phyloP scores from a whole-genome alignment of 2,797 vertebrate species.

The Chiroxiphia lanceolata region DNA sequence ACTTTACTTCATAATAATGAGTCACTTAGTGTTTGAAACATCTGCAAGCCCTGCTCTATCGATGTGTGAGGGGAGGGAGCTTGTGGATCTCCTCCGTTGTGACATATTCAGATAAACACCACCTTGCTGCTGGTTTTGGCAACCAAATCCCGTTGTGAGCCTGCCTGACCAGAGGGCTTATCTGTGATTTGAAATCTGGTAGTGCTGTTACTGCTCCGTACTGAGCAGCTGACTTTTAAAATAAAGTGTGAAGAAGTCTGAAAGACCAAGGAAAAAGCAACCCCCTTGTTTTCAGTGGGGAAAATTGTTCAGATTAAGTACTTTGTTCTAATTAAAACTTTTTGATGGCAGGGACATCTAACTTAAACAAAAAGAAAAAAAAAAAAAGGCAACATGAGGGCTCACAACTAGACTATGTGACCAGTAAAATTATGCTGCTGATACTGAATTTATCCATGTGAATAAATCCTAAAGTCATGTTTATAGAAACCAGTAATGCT shows the following conservation, averaged over 20 bases:
- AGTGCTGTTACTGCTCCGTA: background rate
- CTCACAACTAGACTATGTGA: background rate
- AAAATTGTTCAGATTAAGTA: background rate
- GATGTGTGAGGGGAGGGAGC: background rate
- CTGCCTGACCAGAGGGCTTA: background rate
- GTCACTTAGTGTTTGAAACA: background rate
- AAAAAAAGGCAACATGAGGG: background rate
- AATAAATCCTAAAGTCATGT: background rate
- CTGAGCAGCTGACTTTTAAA: background rate
- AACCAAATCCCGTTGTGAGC: fast-evolving
- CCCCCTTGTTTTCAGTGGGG: background rate
- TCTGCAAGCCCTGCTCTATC: background rate
- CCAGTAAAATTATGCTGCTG: background rate
- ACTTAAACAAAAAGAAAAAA: background rate
- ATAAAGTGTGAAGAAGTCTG: background rate
- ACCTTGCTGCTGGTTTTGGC: fast-evolving
- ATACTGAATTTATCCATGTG: background rate
- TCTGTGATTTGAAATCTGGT: background rate
- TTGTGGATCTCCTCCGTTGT: fast-evolving
- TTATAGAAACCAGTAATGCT: background rate
- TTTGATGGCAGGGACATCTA: background rate
- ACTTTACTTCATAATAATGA: fast-evolving
- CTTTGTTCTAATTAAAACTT: background rate
- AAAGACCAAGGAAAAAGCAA: background rate
- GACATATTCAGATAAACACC: fast-evolving